Percentiles rank a stretch among this genome's conserved stretches.
Evolutionary conservation across 2,113 vertebrate genomes (phyloP).

Genomic region (Physeter macrocephalus): DNA sequence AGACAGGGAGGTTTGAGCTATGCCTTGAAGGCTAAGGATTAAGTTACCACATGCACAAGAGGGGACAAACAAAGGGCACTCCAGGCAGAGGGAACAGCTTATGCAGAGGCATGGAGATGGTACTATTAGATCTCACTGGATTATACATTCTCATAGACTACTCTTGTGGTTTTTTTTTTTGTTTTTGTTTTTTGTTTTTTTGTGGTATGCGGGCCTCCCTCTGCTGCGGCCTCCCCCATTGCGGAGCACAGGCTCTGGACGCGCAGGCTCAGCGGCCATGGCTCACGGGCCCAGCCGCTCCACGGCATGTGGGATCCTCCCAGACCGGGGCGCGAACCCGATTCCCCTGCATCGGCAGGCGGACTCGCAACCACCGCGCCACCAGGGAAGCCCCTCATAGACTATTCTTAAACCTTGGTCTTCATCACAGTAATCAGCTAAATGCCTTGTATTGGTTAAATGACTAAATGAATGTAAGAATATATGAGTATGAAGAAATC

Average conservation of each 20-base stretch:
- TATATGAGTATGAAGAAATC: background rate
- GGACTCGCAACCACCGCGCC: too few species aligned
- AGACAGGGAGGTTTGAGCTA: background rate
- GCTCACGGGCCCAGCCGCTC: too few species aligned
- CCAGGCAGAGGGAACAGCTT: background rate
- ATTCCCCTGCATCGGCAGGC: too few species aligned
- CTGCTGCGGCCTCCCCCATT: too few species aligned
- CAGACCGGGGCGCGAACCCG: too few species aligned
- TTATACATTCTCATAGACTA: background rate
- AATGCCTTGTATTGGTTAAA: background rate
- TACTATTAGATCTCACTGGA: background rate
- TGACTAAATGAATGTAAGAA: background rate
- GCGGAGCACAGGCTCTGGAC: too few species aligned
- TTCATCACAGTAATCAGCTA: background rate
- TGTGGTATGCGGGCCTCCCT: too few species aligned
- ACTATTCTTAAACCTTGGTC: background rate
- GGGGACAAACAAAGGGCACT: background rate
- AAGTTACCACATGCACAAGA: background rate
- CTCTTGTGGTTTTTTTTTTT: too few species aligned
- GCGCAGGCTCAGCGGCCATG: too few species aligned
- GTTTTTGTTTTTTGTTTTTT: too few species aligned
- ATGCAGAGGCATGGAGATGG: background rate
- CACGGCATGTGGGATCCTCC: too few species aligned
- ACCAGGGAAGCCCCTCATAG: too few species aligned
- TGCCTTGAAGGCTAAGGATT: background rate